Evolutionary conservation across 2,888 invertebrate genomes (phyloP), one percentile per base, ranked within the genome.

Genomic region (Cheilosia vernalis): DNA sequence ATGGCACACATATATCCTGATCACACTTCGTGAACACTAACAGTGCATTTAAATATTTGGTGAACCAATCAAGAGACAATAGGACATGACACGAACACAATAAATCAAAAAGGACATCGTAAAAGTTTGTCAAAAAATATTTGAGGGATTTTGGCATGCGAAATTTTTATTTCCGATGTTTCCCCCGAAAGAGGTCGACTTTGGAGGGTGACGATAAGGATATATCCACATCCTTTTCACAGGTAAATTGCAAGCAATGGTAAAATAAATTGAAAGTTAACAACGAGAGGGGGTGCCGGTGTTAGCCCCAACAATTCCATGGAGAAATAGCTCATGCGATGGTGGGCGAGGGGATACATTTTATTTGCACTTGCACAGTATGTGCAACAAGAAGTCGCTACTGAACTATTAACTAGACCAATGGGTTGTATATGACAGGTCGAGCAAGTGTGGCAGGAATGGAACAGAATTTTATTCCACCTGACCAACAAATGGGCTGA

Each of bases 41-140:
- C 73, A 74, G 63, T 79, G 83, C 79, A 84, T 84, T 84, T 79
- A 73, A 84, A 84, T 79, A 73, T 74, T 83, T 73, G 72, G 67
- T 49, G 66, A 73, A 69, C 79, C 83, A 84, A 79, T 84, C 79
- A 79, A 74, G 56, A 42, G 73, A 84, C 83, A 84, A 84, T 83
- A 79, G 78, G 63, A 76, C 67, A 76, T 69, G 74, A 81, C 56
- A 76, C 42, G 56, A 61, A 73, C 73, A 44, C 33, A 69, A 74
- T 61, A 74, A 15, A 55, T 76, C 40, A 61, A 6, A 66, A 76
- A 55, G 58, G 72, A 55, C 47, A 58, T 21, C 53, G 60, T 42
- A 58, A 53, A 73, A 79, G 58, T 79, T 70, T 64, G 73, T 70
- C 67, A 74, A 66, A 84, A 79, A 82, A 67, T 40, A 60, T 60